Conservation (phyloP, 2,888 invertebrate species). For the Drosophila eohydei region DNA sequence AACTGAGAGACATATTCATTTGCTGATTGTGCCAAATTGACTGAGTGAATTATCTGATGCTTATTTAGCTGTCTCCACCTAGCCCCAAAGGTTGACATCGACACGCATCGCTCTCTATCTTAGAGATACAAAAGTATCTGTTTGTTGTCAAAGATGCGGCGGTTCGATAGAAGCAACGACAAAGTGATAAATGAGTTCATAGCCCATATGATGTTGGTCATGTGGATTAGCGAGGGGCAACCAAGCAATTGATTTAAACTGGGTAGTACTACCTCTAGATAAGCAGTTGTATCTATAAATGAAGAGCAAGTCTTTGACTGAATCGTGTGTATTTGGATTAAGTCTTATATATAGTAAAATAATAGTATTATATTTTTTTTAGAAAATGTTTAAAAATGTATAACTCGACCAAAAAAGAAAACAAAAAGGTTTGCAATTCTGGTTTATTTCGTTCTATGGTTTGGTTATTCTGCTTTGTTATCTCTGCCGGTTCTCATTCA, state of each 20-base stretch:
- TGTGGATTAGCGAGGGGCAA: slow-evolving; percentile 21
- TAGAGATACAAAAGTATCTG: slow-evolving; percentile 28
- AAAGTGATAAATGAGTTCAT: slow-evolving; percentile 40
- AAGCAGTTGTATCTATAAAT: too few species aligned
- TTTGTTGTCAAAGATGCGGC: slow-evolving; percentile 19
- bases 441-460: too few species aligned
- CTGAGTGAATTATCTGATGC: slow-evolving; percentile 17
- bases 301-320: too few species aligned
- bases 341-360: too few species aligned
- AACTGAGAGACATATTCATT: slow-evolving; percentile 2
- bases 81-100: slow-evolving; percentile 6
- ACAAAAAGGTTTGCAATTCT: too few species aligned
- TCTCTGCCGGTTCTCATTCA: too few species aligned
- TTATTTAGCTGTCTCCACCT: not conserved
- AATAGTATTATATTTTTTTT: too few species aligned
- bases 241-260: not conserved
- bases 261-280: too few species aligned
- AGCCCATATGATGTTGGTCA: slow-evolving; percentile 18
- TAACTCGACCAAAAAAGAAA: too few species aligned
- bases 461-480: not conserved
- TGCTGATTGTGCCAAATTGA: slow-evolving; percentile 20
- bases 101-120: slow-evolving; percentile 14
- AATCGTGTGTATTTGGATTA: too few species aligned
- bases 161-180: slow-evolving; percentile 31
- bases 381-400: too few species aligned